These are phyloP conservation scores for Chymomyza costata DNA, from an alignment of 1,140 invertebrate genomes.

Conservation along the genomic window DNA sequence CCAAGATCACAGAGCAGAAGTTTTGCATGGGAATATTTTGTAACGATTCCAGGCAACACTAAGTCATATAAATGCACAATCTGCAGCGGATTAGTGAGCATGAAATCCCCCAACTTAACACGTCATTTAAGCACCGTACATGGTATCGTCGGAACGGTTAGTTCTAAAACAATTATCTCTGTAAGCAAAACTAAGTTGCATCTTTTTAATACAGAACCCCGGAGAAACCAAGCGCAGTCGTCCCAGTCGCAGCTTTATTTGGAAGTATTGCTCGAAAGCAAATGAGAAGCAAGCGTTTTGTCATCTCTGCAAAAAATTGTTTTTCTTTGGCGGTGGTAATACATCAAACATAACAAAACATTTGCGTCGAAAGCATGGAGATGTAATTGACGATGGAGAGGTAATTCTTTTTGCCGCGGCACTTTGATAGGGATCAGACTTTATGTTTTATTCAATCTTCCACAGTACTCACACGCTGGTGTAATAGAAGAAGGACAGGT, in stretches of 20 bases:
- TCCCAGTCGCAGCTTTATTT: conserved; percentile 46
- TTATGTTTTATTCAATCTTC: background rate
- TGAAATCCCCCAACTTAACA: conserved; percentile 37
- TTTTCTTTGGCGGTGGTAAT: conserved; percentile 52
- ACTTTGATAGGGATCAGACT: background rate
- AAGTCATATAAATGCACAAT: conserved; percentile 32
- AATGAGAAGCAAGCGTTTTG: conserved; percentile 48
- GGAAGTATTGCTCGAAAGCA: conserved; percentile 48
- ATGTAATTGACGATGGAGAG: conserved; percentile 17
- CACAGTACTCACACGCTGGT: background rate
- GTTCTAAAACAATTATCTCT: no score
- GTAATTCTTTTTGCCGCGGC: background rate
- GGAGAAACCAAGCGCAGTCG: conserved; percentile 24
- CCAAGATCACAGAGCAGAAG: conserved; percentile 24
- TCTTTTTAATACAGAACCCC: no score
- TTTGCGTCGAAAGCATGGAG: conserved; percentile 41
- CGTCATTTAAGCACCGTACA: conserved; percentile 36
- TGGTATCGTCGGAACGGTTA: conserved; percentile 15
- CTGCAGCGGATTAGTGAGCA: conserved; percentile 37
- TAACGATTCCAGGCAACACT: conserved; percentile 21
- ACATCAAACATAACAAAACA: conserved; percentile 53
- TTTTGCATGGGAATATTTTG: conserved; percentile 48
- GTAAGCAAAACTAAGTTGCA: no score
- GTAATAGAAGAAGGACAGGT: no score
- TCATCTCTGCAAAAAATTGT: conserved; percentile 43